Base-by-base conservation (phyloP, 1,140 invertebrate species). In the Tetraneura akinire region DNA sequence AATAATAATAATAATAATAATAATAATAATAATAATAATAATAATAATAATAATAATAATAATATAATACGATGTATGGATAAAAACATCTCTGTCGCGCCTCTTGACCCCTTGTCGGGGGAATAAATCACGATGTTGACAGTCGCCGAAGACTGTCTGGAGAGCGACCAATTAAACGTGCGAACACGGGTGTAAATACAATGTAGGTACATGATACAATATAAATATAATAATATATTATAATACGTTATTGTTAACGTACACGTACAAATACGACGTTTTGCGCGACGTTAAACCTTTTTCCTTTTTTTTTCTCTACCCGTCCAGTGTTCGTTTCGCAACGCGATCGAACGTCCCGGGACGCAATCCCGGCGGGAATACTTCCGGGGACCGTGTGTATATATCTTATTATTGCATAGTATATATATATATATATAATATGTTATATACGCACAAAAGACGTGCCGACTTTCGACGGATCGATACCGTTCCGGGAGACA, bases 311-410 rank as follows among this genome's bases (percentile, higher is more conserved):
- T 16, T 13, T 14, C 11, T 29, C 16, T 29, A 21, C 16, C n/a
- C n/a, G n/a, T n/a, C n/a, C n/a, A n/a, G n/a, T 62, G 32, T 23
- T 64, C 26, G 32, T 9, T 42, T 29, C 47, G 45, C 68, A 71
- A 29, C 26, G 68, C 66, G 42, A 23, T 42, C 66, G 13, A 68
- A 68, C 66, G 66, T 68, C 66, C 21, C 66, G 14, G 66, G 66
- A 47, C 66, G 42, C 42, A 26, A 76, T 78, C 53, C 74, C 74
- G 18, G 6, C 32, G 74, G 53, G 74, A 78, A 78, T 62, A 78
- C 74, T 78, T 78, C 74, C 74, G 74, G 74, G 3, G 74, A 78
- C 74, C n/a, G n/a, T n/a, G n/a, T n/a, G n/a, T n/a, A n/a, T n/a
- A n/a, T n/a, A n/a, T n/a, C n/a, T n/a, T n/a, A n/a, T n/a, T n/a